A percentile compares a stretch with the other conserved stretches of the same genome.
These are phyloP conservation scores for Melanerpes aurifrons DNA, from an alignment of 2,113 vertebrate genomes.

Conservation along the genomic window DNA sequence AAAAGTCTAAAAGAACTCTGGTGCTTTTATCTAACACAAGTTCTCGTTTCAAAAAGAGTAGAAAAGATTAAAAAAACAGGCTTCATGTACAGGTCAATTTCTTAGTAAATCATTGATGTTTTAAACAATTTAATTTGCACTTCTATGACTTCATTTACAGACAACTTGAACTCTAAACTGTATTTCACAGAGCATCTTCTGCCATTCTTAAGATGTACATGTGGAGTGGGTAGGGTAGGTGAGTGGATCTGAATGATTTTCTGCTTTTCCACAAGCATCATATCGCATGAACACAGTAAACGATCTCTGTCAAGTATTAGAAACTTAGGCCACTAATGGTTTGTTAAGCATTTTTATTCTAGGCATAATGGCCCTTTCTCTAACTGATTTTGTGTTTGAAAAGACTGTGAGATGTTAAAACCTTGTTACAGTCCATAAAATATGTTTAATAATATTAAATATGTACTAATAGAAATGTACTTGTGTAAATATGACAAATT, in stretches of 20 bases:
- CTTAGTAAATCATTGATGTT: not conserved
- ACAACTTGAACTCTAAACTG: not conserved
- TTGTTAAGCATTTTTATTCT: not conserved
- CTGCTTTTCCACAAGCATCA: not conserved
- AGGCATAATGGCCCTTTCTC: not conserved
- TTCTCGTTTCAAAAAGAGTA: not conserved
- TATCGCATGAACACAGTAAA: not conserved
- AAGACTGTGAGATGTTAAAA: conserved; percentile 1
- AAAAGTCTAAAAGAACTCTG: not conserved
- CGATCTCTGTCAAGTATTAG: not conserved
- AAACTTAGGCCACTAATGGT: not conserved
- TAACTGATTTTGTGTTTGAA: not conserved
- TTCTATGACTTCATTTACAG: not conserved
- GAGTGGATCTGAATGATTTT: not conserved
- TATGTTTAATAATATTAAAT: not conserved
- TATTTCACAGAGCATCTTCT: not conserved
- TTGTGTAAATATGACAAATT: conserved; percentile 12
- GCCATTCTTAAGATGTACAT: not conserved
- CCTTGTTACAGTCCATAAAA: not conserved
- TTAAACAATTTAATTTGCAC: not conserved
- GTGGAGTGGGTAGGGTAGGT: not conserved
- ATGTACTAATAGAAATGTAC: not conserved
- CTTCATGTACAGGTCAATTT: not conserved
- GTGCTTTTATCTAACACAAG: not conserved
- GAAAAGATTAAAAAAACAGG: conserved; percentile 7